These are phyloP conservation scores for Cantharis rustica DNA, from an alignment of 2,888 invertebrate genomes.

Conservation along the genomic window DNA sequence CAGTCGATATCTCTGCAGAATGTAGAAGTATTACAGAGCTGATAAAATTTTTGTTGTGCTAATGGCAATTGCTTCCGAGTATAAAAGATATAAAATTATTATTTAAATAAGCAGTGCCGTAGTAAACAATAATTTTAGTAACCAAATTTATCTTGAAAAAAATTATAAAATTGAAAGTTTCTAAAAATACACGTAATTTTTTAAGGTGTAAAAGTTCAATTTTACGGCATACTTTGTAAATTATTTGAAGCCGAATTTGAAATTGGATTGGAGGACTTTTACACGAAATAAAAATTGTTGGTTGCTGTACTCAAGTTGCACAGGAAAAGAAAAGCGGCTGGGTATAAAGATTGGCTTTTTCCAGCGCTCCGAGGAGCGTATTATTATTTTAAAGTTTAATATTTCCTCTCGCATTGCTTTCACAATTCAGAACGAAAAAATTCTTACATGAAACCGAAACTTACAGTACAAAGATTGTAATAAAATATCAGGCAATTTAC, in stretches of 20 bases:
- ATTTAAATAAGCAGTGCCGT: background rate
- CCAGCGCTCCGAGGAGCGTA: background rate
- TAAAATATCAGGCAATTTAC: slow-evolving; percentile 13
- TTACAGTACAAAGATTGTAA: slow-evolving; percentile 15
- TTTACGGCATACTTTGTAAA: too few species aligned
- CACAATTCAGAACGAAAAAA: background rate
- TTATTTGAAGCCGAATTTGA: too few species aligned
- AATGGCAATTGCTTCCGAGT: background rate
- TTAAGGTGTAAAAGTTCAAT: too few species aligned
- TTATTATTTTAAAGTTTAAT: background rate
- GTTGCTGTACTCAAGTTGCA: background rate
- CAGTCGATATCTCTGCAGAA: background rate
- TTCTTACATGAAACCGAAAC: slow-evolving; percentile 13
- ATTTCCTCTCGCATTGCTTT: background rate
- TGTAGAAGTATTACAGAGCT: background rate
- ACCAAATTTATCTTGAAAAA: too few species aligned
- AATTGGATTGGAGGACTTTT: too few species aligned
- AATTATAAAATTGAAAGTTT: too few species aligned
- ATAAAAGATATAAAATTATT: background rate
- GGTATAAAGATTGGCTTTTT: background rate
- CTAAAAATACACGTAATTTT: too few species aligned
- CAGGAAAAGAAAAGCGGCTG: background rate
- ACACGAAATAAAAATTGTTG: background rate
- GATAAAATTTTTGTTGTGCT: background rate
- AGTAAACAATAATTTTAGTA: background rate